These are phyloP conservation scores for Icerya purchasi DNA, from an alignment of 2,888 invertebrate genomes.

Conservation along the genomic window DNA sequence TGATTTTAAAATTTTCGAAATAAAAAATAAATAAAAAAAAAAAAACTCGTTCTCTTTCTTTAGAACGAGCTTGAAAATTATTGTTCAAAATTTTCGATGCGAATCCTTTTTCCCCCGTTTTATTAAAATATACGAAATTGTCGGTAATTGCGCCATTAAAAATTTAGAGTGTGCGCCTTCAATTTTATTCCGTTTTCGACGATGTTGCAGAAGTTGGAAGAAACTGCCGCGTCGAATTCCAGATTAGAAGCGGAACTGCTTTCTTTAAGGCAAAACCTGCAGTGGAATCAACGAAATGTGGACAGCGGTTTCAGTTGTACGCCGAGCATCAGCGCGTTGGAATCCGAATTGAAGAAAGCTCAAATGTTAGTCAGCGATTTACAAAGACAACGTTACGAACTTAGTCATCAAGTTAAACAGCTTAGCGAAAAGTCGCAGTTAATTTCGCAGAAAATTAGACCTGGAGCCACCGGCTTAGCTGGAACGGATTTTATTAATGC, in stretches of 20 bases:
- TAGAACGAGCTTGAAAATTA: too few relatives aligned
- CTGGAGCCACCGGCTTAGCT: slow-evolving; percentile 25
- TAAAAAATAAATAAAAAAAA: too few relatives aligned
- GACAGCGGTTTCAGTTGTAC: slow-evolving; percentile 15
- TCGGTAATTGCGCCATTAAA: too few relatives aligned
- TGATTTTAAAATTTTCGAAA: too few relatives aligned
- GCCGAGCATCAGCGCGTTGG: slow-evolving; percentile 21
- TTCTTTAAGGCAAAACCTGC: slow-evolving; percentile 60
- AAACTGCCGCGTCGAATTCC: slow-evolving; percentile 76
- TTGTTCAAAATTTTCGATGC: too few relatives aligned
- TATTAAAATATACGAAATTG: too few relatives aligned
- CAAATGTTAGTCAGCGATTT: slow-evolving; percentile 67
- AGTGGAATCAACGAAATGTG: slow-evolving; percentile 43
- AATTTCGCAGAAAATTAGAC: slow-evolving; percentile 38
- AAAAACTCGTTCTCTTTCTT: too few relatives aligned
- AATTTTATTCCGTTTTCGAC: too few relatives aligned
- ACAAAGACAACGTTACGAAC: slow-evolving; percentile 61
- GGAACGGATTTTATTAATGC: slow-evolving; percentile 18
- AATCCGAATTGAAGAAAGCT: slow-evolving; percentile 52
- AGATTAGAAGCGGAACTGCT: slow-evolving; percentile 69
- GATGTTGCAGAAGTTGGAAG: slow-evolving; percentile 67
- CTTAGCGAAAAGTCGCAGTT: slow-evolving; percentile 60
- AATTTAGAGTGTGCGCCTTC: too few relatives aligned
- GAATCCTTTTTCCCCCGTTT: too few relatives aligned
- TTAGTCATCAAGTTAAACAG: slow-evolving; percentile 66